A percentile compares a stretch with the other conserved stretches of the same genome.
phyloP scores from a whole-genome alignment of 2,888 invertebrate species.

The Galeruca laticollis region DNA sequence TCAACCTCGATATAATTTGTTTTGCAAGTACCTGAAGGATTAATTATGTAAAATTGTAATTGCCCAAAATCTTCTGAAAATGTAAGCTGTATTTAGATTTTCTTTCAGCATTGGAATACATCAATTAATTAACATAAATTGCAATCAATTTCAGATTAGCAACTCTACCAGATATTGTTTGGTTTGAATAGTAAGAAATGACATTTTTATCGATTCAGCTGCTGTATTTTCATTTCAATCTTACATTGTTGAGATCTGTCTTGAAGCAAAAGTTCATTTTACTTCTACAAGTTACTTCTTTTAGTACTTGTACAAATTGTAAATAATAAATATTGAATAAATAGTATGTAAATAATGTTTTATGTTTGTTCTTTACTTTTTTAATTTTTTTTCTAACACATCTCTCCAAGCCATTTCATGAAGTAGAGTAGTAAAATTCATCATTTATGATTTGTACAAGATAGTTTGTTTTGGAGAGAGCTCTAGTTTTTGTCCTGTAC shows the following conservation, averaged over 20 bases:
- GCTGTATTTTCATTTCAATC: not conserved
- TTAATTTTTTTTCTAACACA: conserved; percentile 13
- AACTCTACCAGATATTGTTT: not conserved
- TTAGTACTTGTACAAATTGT: conserved; percentile 23
- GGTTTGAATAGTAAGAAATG: not conserved
- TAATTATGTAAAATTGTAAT: not conserved
- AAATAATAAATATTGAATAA: conserved; percentile 64
- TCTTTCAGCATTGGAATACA: not conserved
- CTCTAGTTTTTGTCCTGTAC: not conserved
- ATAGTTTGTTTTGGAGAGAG: not conserved
- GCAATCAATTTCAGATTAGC: not conserved
- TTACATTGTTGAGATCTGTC: not conserved
- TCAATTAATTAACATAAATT: not conserved
- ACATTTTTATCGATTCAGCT: not conserved
- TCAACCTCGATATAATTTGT: too few species aligned
- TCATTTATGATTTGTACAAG: conserved; percentile 20
- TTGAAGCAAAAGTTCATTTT: not conserved
- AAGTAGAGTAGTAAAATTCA: not conserved
- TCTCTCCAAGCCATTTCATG: conserved; percentile 6
- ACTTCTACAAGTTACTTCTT: not conserved
- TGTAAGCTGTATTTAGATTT: not conserved
- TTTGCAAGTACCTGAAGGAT: not conserved
- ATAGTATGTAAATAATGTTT: conserved; percentile 16
- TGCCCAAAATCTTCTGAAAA: not conserved
- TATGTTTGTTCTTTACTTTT: conserved; percentile 26